phyloP scores from a whole-genome alignment of 1,140 invertebrate species.

The Listronotus oregonensis region DNA sequence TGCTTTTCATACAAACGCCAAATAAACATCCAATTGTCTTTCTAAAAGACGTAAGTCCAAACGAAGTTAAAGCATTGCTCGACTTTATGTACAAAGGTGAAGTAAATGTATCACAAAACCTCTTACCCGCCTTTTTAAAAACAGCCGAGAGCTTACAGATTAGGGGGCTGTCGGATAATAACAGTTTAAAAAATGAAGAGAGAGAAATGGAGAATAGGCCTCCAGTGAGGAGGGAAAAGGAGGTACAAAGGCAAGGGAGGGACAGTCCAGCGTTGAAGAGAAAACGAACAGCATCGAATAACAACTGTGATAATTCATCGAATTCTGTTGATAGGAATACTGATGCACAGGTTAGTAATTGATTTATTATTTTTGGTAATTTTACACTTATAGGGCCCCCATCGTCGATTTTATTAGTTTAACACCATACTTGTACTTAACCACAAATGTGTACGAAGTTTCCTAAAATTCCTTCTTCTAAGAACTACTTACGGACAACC shows the following conservation, averaged over 20 bases:
- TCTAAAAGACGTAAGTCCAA: constrained; percentile 85
- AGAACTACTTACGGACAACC: too few relatives aligned
- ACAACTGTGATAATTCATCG: constrained; percentile 70
- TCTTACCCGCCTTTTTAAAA: constrained; percentile 86
- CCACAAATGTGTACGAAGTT: too few relatives aligned
- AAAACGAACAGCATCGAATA: constrained; percentile 69
- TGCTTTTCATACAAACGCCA: constrained; percentile 86
- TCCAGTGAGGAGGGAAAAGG: constrained; percentile 43
- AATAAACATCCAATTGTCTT: constrained; percentile 93
- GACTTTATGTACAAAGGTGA: constrained; percentile 93
- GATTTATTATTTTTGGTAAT: neutral
- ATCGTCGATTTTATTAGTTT: too few relatives aligned
- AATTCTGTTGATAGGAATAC: constrained; percentile 69
- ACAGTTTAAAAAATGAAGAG: constrained; percentile 63
- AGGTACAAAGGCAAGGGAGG: constrained; percentile 42
- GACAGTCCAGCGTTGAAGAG: constrained; percentile 63
- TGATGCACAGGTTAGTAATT: constrained; percentile 68
- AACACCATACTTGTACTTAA: too few relatives aligned
- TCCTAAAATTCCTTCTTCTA: too few relatives aligned
- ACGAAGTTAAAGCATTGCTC: constrained; percentile 84
- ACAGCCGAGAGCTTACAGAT: constrained; percentile 88
- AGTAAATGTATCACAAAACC: constrained; percentile 86
- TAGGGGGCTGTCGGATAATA: constrained; percentile 83
- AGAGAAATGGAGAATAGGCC: constrained; percentile 40
- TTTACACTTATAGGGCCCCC: too few relatives aligned